These are phyloP conservation scores for Monarcha castaneiventris DNA, from an alignment of 2,113 vertebrate species.

Conservation along the genomic window DNA sequence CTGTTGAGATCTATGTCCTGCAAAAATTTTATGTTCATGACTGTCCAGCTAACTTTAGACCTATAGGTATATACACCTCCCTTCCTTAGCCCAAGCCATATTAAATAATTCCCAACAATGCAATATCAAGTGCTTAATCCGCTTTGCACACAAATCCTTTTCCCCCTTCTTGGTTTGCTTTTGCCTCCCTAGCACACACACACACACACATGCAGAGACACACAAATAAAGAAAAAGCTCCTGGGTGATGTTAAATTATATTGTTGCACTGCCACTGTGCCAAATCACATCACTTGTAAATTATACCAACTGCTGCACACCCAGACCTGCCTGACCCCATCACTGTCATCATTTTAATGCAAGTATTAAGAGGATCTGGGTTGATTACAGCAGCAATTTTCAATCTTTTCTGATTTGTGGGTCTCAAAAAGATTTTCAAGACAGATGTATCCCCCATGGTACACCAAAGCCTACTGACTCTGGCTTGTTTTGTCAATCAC, in stretches of 20 bases:
- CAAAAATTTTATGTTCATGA: neutral
- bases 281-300: neutral
- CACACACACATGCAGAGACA: neutral
- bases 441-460: neutral
- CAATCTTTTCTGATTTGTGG: neutral
- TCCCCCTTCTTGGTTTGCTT: neutral
- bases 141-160: neutral
- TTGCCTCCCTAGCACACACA: neutral
- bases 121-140: neutral
- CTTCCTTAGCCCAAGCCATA: neutral
- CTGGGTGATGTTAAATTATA: neutral
- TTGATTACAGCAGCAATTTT: conserved; percentile 3
- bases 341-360: neutral
- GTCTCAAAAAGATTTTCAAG: neutral
- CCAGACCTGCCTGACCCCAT: neutral
- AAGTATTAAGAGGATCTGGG: neutral
- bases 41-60: neutral
- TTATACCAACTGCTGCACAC: neutral
- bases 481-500: neutral
- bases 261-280: neutral
- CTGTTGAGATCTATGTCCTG: neutral
- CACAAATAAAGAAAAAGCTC: neutral
- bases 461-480: neutral
- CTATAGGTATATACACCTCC: neutral
- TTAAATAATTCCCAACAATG: neutral